Conservation (phyloP, 1,140 invertebrate genomes). For the Lasaia peninsularis region DNA sequence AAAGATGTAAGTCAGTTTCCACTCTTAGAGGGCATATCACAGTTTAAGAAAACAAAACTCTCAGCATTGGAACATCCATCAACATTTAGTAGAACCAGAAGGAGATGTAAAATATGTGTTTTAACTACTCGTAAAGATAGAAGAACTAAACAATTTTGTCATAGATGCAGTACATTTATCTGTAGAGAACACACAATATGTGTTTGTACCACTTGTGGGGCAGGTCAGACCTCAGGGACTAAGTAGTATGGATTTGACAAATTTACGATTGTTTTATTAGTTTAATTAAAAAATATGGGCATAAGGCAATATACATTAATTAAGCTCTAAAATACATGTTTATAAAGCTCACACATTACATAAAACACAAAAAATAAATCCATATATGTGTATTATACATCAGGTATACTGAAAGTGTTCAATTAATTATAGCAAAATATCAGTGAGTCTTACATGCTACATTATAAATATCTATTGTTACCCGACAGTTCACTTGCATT, state of each 20-base stretch:
- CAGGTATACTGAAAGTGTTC: too few relatives aligned
- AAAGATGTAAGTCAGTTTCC: conserved; percentile 23
- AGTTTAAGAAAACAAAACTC: conserved; percentile 17
- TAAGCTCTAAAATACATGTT: too few relatives aligned
- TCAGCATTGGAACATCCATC: conserved; percentile 17
- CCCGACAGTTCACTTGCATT: too few relatives aligned
- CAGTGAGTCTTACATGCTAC: too few relatives aligned
- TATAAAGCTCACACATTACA: too few relatives aligned
- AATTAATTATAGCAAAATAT: too few relatives aligned
- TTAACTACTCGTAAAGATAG: conserved; percentile 45
- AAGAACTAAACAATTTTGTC: conserved; percentile 54
- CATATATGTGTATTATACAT: too few relatives aligned
- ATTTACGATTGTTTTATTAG: not conserved
- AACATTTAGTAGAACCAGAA: conserved; percentile 35
- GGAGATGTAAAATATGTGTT: conserved; percentile 54
- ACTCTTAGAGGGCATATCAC: not conserved
- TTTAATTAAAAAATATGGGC: not conserved
- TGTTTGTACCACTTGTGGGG: conserved; percentile 42
- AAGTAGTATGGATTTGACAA: not conserved
- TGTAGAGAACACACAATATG: conserved; percentile 62
- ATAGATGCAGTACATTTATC: conserved; percentile 52
- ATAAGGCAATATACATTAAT: too few relatives aligned
- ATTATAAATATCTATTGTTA: too few relatives aligned
- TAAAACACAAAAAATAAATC: too few relatives aligned
- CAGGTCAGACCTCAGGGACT: not conserved